These are phyloP conservation scores for Pomphorhynchus laevis DNA, from an alignment of 1,140 invertebrate species.

Conservation along the genomic window DNA sequence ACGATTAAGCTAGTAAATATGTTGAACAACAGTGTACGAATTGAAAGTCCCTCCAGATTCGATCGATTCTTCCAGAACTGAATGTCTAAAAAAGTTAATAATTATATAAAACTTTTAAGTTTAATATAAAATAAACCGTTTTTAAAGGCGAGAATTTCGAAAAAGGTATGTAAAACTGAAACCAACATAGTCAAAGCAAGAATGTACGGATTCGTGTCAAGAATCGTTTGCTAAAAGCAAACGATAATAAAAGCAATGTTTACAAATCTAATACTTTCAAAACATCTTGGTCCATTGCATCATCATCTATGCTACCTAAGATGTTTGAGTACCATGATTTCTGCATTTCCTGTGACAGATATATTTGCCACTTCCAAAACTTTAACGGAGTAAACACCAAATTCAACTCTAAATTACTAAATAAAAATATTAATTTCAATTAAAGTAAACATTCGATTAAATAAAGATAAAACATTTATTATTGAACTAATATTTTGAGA, in stretches of 20 bases:
- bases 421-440: conserved; percentile 4
- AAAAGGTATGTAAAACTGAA: conserved; percentile 72
- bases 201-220: conserved; percentile 82
- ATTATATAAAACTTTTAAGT: not conserved
- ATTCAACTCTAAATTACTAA: conserved; percentile 23
- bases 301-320: conserved; percentile 25
- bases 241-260: not conserved
- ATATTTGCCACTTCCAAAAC: conserved; percentile 84
- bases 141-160: conserved; percentile 93
- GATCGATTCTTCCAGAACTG: conserved; percentile 97
- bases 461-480: not conserved
- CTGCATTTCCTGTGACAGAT: conserved; percentile 52
- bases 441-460: not conserved
- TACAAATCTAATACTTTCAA: conserved; percentile 30
- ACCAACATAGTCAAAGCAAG: conserved; percentile 54
- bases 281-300: conserved; percentile 65
- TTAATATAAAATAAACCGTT: conserved; percentile 28
- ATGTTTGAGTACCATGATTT: conserved; percentile 19
- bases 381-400: conserved; percentile 68
- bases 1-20: conserved; percentile 82
- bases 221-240: conserved; percentile 34
- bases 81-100: conserved; percentile 33
- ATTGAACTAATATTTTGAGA: too few relatives aligned
- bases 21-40: conserved; percentile 90
- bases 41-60: conserved; percentile 72